Percentiles rank a stretch among this genome's conserved stretches.
These are phyloP conservation scores for Bombus ignitus DNA, from an alignment of 1,140 invertebrate genomes.

Conservation along the genomic window DNA sequence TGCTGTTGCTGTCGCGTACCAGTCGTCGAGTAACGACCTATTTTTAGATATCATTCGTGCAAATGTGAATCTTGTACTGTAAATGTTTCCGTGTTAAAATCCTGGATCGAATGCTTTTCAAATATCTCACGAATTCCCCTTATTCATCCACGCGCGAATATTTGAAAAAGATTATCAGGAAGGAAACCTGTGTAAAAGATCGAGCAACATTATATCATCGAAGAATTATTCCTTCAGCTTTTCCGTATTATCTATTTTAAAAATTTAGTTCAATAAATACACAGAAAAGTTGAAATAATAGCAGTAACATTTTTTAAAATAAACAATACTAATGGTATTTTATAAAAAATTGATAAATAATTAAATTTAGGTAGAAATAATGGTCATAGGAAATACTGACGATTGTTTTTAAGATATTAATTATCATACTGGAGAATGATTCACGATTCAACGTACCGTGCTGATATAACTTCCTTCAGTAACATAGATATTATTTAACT, in stretches of 20 bases:
- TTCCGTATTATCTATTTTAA: background rate
- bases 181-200: background rate
- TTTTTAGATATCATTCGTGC: constrained; percentile 68
- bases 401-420: constrained; percentile 2
- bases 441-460: constrained; percentile 2
- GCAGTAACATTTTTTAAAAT: background rate
- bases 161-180: background rate
- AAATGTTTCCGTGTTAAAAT: background rate
- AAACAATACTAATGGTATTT: background rate
- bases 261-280: background rate
- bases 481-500: constrained; percentile 14
- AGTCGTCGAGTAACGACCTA: constrained; percentile 48
- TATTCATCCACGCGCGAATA: background rate
- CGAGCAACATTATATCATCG: too few relatives aligned
- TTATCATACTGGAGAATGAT: constrained; percentile 14
- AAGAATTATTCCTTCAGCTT: background rate
- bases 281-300: background rate
- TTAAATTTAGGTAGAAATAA: constrained; percentile 8
- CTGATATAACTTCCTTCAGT: constrained; percentile 27
- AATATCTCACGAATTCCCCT: background rate
- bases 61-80: constrained; percentile 57
- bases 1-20: constrained; percentile 30
- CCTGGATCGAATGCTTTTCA: background rate
- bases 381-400: background rate
- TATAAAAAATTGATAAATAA: constrained; percentile 4